phyloP scores from a whole-genome alignment of 2,888 invertebrate species.

The Cataglyphis cursor region DNA sequence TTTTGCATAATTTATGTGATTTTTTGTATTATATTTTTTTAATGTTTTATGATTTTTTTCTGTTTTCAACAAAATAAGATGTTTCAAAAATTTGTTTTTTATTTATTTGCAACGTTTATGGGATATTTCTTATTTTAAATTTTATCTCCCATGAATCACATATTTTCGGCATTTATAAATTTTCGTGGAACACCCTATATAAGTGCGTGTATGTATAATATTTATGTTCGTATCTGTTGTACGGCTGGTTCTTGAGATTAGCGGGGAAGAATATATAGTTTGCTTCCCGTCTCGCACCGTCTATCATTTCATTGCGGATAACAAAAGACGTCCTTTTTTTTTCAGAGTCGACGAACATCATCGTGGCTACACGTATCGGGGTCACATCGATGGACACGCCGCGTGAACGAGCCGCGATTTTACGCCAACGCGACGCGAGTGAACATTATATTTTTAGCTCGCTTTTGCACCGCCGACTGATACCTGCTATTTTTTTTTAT shows the following conservation, averaged over 20 bases:
- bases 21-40: neutral
- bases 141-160: too few relatives aligned
- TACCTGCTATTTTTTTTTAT: constrained; percentile 71
- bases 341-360: constrained; percentile 69
- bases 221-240: neutral
- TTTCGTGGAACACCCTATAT: too few relatives aligned
- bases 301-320: constrained; percentile 55
- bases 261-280: neutral
- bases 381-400: constrained; percentile 79
- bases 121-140: neutral
- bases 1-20: neutral
- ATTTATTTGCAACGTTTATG: neutral
- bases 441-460: constrained; percentile 77
- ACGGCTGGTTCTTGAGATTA: neutral
- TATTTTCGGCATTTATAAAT: too few relatives aligned
- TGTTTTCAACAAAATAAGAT: neutral
- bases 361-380: constrained; percentile 74
- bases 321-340: constrained; percentile 64
- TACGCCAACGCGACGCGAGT: constrained; percentile 77
- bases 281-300: constrained; percentile 21
- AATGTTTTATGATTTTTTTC: neutral
- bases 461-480: constrained; percentile 67
- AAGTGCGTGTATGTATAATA: too few relatives aligned
- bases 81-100: neutral
- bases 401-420: constrained; percentile 75